Evolutionary conservation across 2,113 vertebrate genomes (phyloP).

Genomic region (Oreochromis tanganicae): DNA sequence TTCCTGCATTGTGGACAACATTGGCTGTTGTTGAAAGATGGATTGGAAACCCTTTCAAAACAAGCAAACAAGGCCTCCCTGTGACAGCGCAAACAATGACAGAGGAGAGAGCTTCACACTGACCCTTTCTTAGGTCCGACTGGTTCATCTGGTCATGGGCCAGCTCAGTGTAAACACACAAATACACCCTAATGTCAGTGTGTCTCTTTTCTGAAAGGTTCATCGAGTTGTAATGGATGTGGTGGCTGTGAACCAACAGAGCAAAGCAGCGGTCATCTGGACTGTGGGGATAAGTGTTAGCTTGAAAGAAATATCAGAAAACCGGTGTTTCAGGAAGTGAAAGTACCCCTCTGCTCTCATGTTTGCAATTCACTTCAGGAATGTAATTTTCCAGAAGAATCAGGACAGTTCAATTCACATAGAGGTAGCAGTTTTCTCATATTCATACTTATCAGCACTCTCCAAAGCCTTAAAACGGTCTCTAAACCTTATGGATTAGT

Average conservation of each 20-base stretch:
- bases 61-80: neutral
- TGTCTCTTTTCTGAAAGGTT: neutral
- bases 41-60: neutral
- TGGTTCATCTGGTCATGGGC: neutral
- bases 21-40: neutral
- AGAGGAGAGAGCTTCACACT: neutral
- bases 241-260: neutral
- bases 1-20: neutral
- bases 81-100: neutral
- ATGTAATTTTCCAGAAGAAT: neutral
- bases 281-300: neutral
- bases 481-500: neutral
- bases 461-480: neutral
- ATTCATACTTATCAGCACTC: neutral
- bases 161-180: slow-evolving; percentile 4
- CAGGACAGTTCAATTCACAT: neutral
- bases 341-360: neutral
- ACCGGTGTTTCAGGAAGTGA: neutral
- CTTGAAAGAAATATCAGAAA: neutral
- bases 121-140: neutral
- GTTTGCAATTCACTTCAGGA: neutral
- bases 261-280: neutral
- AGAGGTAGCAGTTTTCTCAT: neutral
- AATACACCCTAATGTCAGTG: neutral
- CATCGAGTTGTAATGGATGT: neutral